Evolutionary conservation across 2,113 vertebrate species (phyloP), one percentile per base, ranked within the genome.

Genomic region (Corvus moneduloides): DNA sequence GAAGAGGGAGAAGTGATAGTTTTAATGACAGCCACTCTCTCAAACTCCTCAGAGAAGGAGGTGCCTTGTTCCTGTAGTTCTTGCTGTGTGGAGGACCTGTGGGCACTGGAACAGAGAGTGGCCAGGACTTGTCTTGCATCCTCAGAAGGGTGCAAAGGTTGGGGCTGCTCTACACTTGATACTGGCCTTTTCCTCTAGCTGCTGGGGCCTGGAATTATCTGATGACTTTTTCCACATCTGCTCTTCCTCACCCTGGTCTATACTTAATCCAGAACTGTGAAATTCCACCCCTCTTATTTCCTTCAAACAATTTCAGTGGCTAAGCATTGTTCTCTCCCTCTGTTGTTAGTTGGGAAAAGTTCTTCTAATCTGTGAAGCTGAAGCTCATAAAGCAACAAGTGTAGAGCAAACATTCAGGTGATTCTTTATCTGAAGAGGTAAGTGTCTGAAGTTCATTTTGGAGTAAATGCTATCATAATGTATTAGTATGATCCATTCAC

Each of bases 121-220:
- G 4, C 18, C 27, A n/a, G 44, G 66, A 62, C 56, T 67, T 7
- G 0, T 26, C 26, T 72, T 51, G 35, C 21, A 80, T 44, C 41
- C 59, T 61, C 21, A 68, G 35, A 56, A 61, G 15, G 30, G 4
- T 82, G 7, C 16, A 27, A 7, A 35, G 12, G 19, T 27, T 84
- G 28, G 14, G 20, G 21, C 23, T 76, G 21, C 39, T 72, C 44
- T 44, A 0, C 1, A 0, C 18, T 89, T 61, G 18, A 14, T 76
- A 1, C 27, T 67, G 35, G 39, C 23, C 35, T 78, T 85, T 59
- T 16, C 7, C 21, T 44, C 26, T 48, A 30, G 15, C 37, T 85
- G 5, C 49, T 62, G 55, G 10, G n/a, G 26, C 43, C 26, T 59
- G 41, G 32, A 71, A 39, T 51, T 66, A 20, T 6, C 27, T 32